Evolutionary conservation across 2,888 invertebrate genomes (phyloP), one percentile per base, ranked within the genome.

Genomic region (Anoncus sp.): DNA sequence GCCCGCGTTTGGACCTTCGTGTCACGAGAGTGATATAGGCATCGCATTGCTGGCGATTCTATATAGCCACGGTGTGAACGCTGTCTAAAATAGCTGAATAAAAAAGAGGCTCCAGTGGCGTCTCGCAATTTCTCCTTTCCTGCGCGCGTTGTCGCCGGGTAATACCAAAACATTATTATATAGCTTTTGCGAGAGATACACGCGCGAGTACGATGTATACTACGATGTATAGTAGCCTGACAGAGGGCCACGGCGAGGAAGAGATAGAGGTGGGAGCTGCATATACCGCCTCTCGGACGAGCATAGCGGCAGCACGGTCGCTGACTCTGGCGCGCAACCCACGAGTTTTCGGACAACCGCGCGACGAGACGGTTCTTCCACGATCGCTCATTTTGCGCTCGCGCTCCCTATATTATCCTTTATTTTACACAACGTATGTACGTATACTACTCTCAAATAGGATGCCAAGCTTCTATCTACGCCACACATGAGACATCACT

Each of bases 311-410:
- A 77, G 78, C 69, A 70, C 74, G 16, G 75, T 80, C 80, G 80
- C 81, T n/a, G 80, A 80, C 80, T 81, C 80, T 75, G 84, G 82
- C 81, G 85, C 83, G 77, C 78, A 74, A 71, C 84, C 77, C 85
- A 85, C 82, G 86, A 86, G 86, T 86, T 86, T 86, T 85, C 85
- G 82, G 81, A 81, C 84, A 80, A 79, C 85, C 84, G 82, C 82
- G 81, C 66, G 45, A 76, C 81, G 82, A 80, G 83, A 80, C 75
- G 79, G 85, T 73, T 83, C 82, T 40, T 40, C 35, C n/a, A n/a
- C 67, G 66, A 62, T 51, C 62, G 63, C 67, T 67, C 31, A 16
- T 53, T 49, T 22, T 47, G 47, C 40, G 57, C 47, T 5, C 27
- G n/a, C n/a, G 60, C 20, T 63, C n/a, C 10, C 69, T 6, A 63